Conservation (phyloP, 92 coral and sea anemone genomes). For the Phenganax marumi region DNA sequence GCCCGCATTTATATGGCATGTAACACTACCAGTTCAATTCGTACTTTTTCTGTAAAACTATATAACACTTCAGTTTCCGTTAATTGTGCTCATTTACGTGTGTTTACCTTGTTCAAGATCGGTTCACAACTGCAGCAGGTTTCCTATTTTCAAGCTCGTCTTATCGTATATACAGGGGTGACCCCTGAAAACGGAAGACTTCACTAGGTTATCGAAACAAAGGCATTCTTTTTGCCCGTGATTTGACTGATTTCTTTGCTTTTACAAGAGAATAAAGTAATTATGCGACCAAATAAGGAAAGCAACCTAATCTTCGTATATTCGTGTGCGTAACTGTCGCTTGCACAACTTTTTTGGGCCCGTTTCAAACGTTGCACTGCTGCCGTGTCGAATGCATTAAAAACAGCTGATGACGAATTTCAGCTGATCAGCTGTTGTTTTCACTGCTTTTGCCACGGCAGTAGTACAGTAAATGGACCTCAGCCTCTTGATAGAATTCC, state of each 20-base stretch:
- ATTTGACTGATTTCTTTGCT: not conserved
- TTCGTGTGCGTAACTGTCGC: not conserved
- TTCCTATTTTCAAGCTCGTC: not conserved
- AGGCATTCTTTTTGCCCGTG: conserved; percentile 18
- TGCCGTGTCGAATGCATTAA: no score
- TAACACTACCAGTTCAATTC: not conserved
- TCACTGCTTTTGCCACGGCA: no score
- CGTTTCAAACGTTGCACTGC: no score
- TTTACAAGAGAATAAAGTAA: conserved; percentile 6
- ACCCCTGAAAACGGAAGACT: conserved; percentile 2
- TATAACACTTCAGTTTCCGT: not conserved
- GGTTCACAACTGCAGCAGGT: conserved; percentile 2
- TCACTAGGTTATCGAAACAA: conserved; percentile 16
- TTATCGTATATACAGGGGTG: not conserved
- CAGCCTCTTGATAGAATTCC: no score
- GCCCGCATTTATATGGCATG: not conserved
- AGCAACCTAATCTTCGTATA: not conserved
- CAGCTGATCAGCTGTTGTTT: no score
- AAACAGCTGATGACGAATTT: no score
- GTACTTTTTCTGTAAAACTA: not conserved
- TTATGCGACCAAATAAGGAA: conserved; percentile 14
- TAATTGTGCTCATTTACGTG: not conserved
- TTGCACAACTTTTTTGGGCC: not conserved
- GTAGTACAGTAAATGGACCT: no score
- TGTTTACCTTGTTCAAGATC: conserved; percentile 17